Conservation (phyloP, 2,113 vertebrate species). For the Lepus americanus region DNA sequence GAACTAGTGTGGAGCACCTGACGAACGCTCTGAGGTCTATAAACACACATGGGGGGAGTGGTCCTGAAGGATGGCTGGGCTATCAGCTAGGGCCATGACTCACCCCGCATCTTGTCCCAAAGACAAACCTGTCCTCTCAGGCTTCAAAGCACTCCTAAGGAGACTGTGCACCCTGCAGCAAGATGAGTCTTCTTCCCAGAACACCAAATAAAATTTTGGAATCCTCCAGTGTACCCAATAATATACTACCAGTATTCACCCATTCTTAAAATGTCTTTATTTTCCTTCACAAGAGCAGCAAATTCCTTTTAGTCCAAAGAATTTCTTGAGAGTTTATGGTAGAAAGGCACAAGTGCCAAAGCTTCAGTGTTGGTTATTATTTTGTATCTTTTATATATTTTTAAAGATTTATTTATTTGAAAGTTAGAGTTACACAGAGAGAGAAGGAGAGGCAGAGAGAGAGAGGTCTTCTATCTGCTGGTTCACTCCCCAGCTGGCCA, state of each 20-base stretch:
- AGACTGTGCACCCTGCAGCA: fast-evolving
- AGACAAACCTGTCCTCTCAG: background rate
- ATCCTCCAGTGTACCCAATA: background rate
- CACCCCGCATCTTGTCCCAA: background rate
- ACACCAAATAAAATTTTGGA: background rate
- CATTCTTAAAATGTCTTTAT: background rate
- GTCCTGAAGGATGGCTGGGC: background rate
- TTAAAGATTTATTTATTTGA: too few species aligned
- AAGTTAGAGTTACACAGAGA: too few species aligned
- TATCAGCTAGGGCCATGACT: background rate
- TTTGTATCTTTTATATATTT: background rate
- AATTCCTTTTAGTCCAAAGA: background rate
- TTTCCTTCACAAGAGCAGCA: background rate
- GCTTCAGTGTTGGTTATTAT: background rate
- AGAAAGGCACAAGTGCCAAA: background rate
- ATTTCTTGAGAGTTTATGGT: background rate
- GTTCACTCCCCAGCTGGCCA: too few species aligned
- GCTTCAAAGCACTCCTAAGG: background rate
- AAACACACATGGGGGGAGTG: background rate
- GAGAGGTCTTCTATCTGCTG: too few species aligned
- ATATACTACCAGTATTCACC: background rate
- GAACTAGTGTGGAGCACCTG: background rate
- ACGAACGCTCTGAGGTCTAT: background rate
- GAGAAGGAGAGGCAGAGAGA: too few species aligned
- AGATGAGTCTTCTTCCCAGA: background rate